These are phyloP conservation scores for Atta cephalotes DNA, from an alignment of 1,140 invertebrate genomes.

Conservation along the genomic window DNA sequence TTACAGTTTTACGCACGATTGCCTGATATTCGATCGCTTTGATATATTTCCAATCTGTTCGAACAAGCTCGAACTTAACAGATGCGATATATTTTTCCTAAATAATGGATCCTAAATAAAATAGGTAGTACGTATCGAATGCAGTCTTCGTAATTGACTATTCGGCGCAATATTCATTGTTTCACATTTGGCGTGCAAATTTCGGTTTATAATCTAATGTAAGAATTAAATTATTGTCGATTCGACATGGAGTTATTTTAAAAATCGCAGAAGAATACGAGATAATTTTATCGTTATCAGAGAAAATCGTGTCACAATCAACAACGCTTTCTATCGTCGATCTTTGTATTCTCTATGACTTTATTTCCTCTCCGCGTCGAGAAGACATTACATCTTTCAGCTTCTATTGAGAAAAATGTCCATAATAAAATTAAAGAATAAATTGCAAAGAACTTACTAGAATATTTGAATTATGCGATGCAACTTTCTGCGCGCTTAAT, in stretches of 20 bases:
- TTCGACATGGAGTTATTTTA: neutral
- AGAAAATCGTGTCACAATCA: slow-evolving; percentile 1
- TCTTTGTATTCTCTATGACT: slow-evolving; percentile 10
- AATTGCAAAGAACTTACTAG: neutral
- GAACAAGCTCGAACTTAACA: neutral
- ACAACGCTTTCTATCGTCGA: neutral
- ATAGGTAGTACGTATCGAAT: neutral
- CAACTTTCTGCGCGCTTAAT: neutral
- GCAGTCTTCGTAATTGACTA: slow-evolving; percentile 1
- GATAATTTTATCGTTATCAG: slow-evolving; percentile 31
- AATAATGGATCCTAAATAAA: neutral
- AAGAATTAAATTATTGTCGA: neutral
- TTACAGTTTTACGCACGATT: neutral
- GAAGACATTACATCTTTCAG: neutral
- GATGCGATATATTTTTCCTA: neutral
- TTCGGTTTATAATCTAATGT: neutral
- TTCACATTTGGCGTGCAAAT: neutral
- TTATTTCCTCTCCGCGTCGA: neutral
- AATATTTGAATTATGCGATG: neutral
- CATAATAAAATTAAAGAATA: slow-evolving; percentile 1
- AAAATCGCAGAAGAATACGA: slow-evolving; percentile 5
- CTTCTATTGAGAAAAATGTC: slow-evolving; percentile 24
- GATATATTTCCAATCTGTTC: neutral
- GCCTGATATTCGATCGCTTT: neutral
- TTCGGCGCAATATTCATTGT: neutral